Conservation (phyloP, 2,888 invertebrate genomes). For the Trissonchulus latispiculum region DNA sequence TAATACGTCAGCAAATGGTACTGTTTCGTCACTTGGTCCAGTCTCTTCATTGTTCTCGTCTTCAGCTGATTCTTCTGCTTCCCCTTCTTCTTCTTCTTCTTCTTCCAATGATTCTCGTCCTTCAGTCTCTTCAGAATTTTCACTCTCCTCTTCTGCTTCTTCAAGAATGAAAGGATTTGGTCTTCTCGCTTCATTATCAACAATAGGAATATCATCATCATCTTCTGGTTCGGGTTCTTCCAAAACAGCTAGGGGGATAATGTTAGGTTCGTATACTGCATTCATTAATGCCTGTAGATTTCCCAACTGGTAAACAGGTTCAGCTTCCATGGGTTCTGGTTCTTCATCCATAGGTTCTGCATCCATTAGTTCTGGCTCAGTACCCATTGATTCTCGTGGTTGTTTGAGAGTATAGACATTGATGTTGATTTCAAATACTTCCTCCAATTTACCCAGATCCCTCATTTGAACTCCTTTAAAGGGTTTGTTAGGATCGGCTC, state of each 20-base stretch:
- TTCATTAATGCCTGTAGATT: no score
- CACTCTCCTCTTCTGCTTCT: neutral
- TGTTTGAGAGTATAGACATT: neutral
- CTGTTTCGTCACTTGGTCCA: no score
- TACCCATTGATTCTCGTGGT: neutral
- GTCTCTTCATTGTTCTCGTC: no score
- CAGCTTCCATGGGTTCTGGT: no score
- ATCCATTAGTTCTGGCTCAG: no score
- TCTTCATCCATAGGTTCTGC: neutral
- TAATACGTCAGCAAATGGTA: neutral
- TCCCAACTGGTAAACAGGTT: no score
- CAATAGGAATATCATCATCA: neutral
- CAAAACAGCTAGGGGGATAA: neutral
- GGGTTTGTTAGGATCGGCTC: neutral
- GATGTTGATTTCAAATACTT: neutral
- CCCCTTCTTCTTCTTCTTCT: neutral
- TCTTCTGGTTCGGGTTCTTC: neutral
- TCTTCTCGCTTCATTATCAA: neutral
- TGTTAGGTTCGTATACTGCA: neutral
- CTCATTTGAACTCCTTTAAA: neutral
- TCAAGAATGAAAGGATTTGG: neutral
- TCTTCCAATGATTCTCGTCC: neutral
- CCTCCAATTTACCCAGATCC: neutral
- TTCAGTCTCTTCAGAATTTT: neutral
- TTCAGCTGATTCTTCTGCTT: neutral